These are phyloP conservation scores for Dendroctonus valens DNA, from an alignment of 1,140 invertebrate genomes.

Conservation along the genomic window DNA sequence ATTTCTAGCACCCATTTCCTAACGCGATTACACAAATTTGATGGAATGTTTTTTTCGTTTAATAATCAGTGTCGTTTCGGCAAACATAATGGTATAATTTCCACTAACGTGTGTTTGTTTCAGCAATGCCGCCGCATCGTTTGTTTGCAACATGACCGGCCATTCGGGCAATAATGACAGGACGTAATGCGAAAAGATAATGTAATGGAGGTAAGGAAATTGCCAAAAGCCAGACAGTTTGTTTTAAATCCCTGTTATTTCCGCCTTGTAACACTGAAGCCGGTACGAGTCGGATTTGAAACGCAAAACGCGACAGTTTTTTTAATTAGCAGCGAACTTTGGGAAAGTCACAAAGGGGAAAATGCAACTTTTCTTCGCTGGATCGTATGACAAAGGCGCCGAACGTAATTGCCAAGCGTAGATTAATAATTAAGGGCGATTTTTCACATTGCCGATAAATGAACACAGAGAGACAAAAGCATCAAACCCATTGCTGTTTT, in stretches of 20 bases:
- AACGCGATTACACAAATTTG: no score
- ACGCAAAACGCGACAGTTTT: slow-evolving; percentile 11
- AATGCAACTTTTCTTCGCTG: no score
- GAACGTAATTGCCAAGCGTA: no score
- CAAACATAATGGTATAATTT: neutral
- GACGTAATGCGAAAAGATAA: slow-evolving; percentile 48
- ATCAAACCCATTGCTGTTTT: neutral
- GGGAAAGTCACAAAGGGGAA: no score
- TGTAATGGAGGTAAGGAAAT: slow-evolving; percentile 48
- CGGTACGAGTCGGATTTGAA: slow-evolving; percentile 9
- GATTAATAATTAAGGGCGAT: no score
- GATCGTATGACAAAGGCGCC: no score
- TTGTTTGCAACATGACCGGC: slow-evolving; percentile 38
- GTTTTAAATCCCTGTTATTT: slow-evolving; percentile 33
- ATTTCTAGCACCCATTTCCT: no score
- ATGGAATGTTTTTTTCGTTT: neutral
- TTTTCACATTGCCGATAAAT: neutral
- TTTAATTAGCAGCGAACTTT: slow-evolving; percentile 10
- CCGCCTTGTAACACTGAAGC: slow-evolving; percentile 3
- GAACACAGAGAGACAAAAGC: neutral
- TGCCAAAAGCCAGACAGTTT: slow-evolving; percentile 16
- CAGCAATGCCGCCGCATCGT: slow-evolving; percentile 31
- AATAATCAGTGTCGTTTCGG: neutral
- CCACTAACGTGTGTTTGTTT: slow-evolving; percentile 32
- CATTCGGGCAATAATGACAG: slow-evolving; percentile 42